These are phyloP conservation scores for Rhynchomys soricoides DNA, from an alignment of 2,113 vertebrate genomes.

Conservation along the genomic window DNA sequence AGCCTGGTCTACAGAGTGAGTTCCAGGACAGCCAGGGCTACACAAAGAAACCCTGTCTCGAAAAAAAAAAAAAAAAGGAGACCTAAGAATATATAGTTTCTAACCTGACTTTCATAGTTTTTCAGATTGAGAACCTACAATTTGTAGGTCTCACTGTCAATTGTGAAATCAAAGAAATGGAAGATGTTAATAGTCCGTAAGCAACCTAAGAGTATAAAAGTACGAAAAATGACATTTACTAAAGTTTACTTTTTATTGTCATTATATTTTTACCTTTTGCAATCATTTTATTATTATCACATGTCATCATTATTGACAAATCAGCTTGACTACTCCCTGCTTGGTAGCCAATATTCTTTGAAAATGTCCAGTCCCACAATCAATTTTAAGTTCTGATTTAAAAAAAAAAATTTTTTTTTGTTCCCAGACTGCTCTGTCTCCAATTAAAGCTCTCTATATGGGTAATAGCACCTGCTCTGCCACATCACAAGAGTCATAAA, in stretches of 20 bases:
- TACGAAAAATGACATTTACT: background rate
- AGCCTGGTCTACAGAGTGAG: too few species aligned
- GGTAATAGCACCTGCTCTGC: background rate
- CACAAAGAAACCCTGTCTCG: too few species aligned
- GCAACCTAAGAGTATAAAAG: background rate
- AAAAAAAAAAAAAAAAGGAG: too few species aligned
- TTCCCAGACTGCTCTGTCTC: background rate
- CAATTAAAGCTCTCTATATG: background rate
- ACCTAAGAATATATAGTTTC: background rate
- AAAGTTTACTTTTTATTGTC: background rate
- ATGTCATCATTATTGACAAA: background rate
- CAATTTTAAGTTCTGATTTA: background rate
- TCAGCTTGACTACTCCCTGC: background rate
- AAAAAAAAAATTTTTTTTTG: background rate
- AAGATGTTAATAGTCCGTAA: background rate
- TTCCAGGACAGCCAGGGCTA: too few species aligned
- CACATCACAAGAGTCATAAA: background rate
- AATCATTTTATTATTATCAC: background rate
- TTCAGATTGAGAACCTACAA: background rate
- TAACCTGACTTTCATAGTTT: background rate
- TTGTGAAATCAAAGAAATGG: background rate
- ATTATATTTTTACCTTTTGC: background rate
- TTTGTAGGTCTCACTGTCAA: background rate
- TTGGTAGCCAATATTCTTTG: background rate
- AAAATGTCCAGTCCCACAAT: background rate